These are phyloP conservation scores for Cotesia chilonis DNA, from an alignment of 1,140 invertebrate species.

Conservation along the genomic window DNA sequence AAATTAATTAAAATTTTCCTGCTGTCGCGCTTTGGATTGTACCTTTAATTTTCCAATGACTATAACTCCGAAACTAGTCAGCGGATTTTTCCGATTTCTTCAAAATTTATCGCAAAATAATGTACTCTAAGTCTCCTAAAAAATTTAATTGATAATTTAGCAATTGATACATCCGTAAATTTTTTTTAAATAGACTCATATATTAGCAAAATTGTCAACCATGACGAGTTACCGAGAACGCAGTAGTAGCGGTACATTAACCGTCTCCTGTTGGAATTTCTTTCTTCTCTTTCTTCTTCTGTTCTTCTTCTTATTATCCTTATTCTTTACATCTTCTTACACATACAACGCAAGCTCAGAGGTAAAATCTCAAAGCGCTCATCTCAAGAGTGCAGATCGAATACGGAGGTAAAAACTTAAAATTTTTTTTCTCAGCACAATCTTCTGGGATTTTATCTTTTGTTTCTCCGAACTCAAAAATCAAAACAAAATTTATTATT, in stretches of 20 bases:
- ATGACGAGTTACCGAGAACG: slow-evolving; percentile 16
- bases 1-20: no score
- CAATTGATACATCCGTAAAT: no score
- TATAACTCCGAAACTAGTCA: no score
- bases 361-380: neutral
- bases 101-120: no score
- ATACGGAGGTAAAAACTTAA: no score
- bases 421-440: no score
- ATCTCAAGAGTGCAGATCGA: no score
- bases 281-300: slow-evolving; percentile 21
- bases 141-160: no score
- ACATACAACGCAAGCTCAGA: neutral
- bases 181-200: neutral
- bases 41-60: no score
- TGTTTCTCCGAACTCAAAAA: slow-evolving; percentile 17
- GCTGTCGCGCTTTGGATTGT: no score
- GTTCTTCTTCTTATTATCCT: neutral
- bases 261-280: slow-evolving; percentile 36
- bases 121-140: no score
- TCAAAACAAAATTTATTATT: neutral
- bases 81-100: no score
- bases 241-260: slow-evolving; percentile 41
- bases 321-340: neutral
- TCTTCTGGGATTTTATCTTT: slow-evolving; percentile 35
- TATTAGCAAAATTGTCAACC: slow-evolving; percentile 16